A percentile compares a stretch with the other conserved stretches of the same genome.
Evolutionary conservation across 2,888 invertebrate species (phyloP).

Genomic region (Amphipyra tragopoginis): DNA sequence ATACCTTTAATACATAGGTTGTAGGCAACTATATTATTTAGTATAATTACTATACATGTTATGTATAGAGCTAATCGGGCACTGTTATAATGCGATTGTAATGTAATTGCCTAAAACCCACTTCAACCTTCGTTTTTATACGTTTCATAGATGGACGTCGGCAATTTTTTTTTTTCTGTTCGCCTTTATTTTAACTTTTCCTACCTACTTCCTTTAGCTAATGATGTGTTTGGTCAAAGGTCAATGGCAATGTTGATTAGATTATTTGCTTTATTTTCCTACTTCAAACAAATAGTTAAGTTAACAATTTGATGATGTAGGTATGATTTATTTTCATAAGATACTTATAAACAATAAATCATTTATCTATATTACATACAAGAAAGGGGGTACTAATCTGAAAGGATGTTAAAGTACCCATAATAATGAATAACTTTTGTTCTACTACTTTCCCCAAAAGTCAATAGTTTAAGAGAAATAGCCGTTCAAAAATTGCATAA

Average conservation of each 20-base stretch:
- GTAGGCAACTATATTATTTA: neutral
- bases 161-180: constrained; percentile 22
- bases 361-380: too few species aligned
- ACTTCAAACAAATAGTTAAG: neutral
- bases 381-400: too few species aligned
- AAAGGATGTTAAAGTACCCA: too few species aligned
- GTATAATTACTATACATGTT: constrained; percentile 12
- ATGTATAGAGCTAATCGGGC: constrained; percentile 31
- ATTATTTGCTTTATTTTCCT: neutral
- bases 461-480: too few species aligned
- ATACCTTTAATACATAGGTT: constrained; percentile 1
- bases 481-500: too few species aligned
- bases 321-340: too few species aligned
- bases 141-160: constrained; percentile 9
- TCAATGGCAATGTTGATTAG: constrained; percentile 46
- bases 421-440: too few species aligned
- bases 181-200: constrained; percentile 20
- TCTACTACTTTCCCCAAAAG: too few species aligned
- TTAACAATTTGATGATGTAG: too few species aligned
- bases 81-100: constrained; percentile 16
- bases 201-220: constrained; percentile 39
- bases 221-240: constrained; percentile 48
- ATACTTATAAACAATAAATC: too few species aligned
- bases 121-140: constrained; percentile 40
- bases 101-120: constrained; percentile 35